Evolutionary conservation across 1,140 invertebrate species (phyloP).

Genomic region (Drosophila serrata): DNA sequence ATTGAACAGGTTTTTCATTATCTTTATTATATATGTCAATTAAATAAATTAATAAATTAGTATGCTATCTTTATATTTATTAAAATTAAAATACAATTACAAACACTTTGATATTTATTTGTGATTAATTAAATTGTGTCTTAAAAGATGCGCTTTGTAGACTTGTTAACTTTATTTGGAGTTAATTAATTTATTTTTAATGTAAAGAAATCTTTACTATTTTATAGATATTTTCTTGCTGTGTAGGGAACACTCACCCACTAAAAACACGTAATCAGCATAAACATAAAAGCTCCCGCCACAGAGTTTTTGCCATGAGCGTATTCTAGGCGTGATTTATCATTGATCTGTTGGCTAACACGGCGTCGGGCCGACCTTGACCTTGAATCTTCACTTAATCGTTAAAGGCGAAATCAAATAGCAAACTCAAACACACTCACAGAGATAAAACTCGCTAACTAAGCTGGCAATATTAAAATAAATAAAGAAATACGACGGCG

Average conservation of each 20-base stretch:
- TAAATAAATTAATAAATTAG: neutral
- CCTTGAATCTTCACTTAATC: constrained; percentile 70
- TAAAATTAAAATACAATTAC: no score
- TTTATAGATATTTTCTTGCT: neutral
- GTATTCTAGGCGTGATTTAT: constrained; percentile 54
- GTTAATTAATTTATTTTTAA: neutral
- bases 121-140: no score
- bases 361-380: constrained; percentile 55
- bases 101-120: no score
- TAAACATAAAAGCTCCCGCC: constrained; percentile 30
- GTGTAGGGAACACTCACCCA: constrained; percentile 1
- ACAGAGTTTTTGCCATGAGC: constrained; percentile 1
- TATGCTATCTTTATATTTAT: neutral
- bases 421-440: constrained; percentile 22
- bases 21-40: constrained; percentile 4
- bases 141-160: neutral
- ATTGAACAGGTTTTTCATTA: constrained; percentile 5
- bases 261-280: constrained; percentile 18
- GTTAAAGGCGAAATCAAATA: constrained; percentile 49
- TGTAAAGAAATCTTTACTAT: no score
- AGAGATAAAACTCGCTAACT: constrained; percentile 16
- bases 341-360: constrained; percentile 49
- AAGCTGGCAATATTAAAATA: constrained; percentile 29
- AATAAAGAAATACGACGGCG: constrained; percentile 34
- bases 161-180: neutral